Conservation (phyloP, 1,140 invertebrate species). For the Chironomus striatipennis region DNA sequence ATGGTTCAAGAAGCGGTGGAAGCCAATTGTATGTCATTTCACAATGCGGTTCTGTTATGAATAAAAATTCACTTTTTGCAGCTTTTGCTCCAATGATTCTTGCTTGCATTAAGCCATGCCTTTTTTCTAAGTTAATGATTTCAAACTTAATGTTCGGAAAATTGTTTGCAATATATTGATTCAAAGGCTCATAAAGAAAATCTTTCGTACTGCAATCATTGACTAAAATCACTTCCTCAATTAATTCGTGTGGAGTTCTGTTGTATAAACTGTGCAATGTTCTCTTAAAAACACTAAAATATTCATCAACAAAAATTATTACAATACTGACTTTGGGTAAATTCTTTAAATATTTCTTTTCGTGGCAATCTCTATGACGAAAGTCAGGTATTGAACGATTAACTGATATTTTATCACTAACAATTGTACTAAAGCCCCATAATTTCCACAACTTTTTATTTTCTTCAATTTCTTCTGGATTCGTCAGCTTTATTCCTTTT, state of each 20-base stretch:
- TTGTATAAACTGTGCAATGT: slow-evolving; percentile 78
- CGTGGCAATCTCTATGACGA: slow-evolving; percentile 44
- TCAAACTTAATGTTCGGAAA: slow-evolving; percentile 63
- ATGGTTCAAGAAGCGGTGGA: slow-evolving; percentile 65
- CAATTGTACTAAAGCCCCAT: slow-evolving; percentile 73
- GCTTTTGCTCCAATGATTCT: slow-evolving; percentile 73
- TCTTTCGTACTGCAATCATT: slow-evolving; percentile 80
- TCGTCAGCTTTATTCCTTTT: slow-evolving; percentile 25
- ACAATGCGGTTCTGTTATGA: slow-evolving; percentile 91
- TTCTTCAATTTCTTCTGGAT: slow-evolving; percentile 43
- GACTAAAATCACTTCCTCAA: slow-evolving; percentile 88
- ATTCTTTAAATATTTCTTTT: slow-evolving; percentile 52
- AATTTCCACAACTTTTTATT: slow-evolving; percentile 55
- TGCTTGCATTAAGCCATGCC: slow-evolving; percentile 81
- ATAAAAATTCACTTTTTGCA: slow-evolving; percentile 73
- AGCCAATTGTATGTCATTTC: slow-evolving; percentile 82
- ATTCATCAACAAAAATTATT: slow-evolving; percentile 91
- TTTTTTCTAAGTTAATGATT: slow-evolving; percentile 58
- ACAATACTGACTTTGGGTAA: slow-evolving; percentile 77
- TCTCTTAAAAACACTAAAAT: slow-evolving; percentile 76
- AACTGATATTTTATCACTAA: slow-evolving; percentile 68
- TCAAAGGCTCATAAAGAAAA: slow-evolving; percentile 58
- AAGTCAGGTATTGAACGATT: slow-evolving; percentile 72
- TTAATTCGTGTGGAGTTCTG: slow-evolving; percentile 67
- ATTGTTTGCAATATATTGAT: slow-evolving; percentile 61